These are phyloP conservation scores for Oreochromis spilurus DNA, from an alignment of 2,113 vertebrate genomes.

Conservation along the genomic window DNA sequence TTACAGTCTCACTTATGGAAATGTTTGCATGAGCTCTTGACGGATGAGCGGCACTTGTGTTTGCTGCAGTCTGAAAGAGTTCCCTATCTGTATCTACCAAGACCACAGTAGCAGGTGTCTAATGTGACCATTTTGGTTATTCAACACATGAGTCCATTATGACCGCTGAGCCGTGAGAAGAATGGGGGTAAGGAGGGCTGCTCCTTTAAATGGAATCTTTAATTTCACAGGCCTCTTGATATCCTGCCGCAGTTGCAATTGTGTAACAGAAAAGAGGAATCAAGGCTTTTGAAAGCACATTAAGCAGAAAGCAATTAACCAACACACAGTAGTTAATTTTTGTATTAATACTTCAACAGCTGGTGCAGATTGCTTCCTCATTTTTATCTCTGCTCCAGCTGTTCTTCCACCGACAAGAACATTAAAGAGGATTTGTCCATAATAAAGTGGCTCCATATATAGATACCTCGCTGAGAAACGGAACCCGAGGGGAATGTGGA, in stretches of 20 bases:
- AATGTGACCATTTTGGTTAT: slow-evolving; percentile 73
- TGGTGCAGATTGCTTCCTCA: slow-evolving; percentile 68
- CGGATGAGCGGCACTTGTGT: slow-evolving; percentile 63
- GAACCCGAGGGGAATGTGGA: slow-evolving; percentile 57
- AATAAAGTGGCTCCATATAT: slow-evolving; percentile 73
- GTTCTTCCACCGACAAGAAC: slow-evolving; percentile 70
- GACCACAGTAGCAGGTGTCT: slow-evolving; percentile 74
- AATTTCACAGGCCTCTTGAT: slow-evolving; percentile 73
- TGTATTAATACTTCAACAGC: slow-evolving; percentile 78
- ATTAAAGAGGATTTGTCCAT: slow-evolving; percentile 75
- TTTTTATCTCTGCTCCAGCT: slow-evolving; percentile 76
- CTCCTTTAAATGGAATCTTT: slow-evolving; percentile 71
- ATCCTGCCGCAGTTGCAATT: slow-evolving; percentile 59
- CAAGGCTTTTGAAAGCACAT: slow-evolving; percentile 76
- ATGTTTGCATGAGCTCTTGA: slow-evolving; percentile 67
- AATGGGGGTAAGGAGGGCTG: slow-evolving; percentile 46
- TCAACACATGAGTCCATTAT: slow-evolving; percentile 76
- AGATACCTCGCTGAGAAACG: slow-evolving; percentile 62
- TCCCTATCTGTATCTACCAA: slow-evolving; percentile 43
- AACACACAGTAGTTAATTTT: slow-evolving; percentile 77
- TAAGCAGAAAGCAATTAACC: slow-evolving; percentile 79
- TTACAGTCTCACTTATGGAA: slow-evolving; percentile 46
- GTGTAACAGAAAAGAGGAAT: slow-evolving; percentile 72
- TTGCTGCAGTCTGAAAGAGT: slow-evolving; percentile 44
- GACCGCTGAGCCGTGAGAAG: slow-evolving; percentile 70